Base-by-base conservation (phyloP, 2,797 vertebrate species). In the Eidolon dupreanum region DNA sequence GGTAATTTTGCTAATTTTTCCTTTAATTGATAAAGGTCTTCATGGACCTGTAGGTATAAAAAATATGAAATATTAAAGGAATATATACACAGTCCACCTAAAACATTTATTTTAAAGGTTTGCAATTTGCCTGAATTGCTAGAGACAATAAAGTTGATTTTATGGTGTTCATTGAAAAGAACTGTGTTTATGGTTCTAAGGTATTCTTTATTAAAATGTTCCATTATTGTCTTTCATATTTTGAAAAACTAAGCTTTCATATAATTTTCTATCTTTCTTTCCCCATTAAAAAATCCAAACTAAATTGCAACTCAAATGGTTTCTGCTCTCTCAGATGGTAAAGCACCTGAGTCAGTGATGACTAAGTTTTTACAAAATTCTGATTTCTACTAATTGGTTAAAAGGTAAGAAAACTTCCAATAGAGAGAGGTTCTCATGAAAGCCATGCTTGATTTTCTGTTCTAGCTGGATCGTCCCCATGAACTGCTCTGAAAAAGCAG, bases 11-110 rank as follows among this genome's bases (percentile, higher is more conserved):
- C 95, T 93, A 99, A 96, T 88, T 98, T 98, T 15, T 96, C 97
- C 97, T 97, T 98, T 94, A 99, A 98, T 53, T 99, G 96, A 68
- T 93, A 97, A 96, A 99, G 97, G 84, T 99, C 99, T 85, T 99
- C 98, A 93, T 99, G 98, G 92, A 99, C 99, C 99, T 99, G 86
- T 75, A 97, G 43, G 57, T 33, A 61, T 15, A 91, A 81, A 90
- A 95, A 93, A 91, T 22, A 85, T 26, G 38, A 95, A 68, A 86
- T 28, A 66, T 16, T 83, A 17, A 88, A 74, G 89, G 46, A 43
- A 93, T 73, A 66, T 6, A 51, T 31, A 74, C 28, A 46, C 46
- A n/a, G 24, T 87, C 41, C 61, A 78, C 2, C n/a, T 46, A 22
- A 43, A 77, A 83, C 28, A 92, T 17, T 46, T 74, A 43, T 6